Conservation (phyloP, 2,888 invertebrate species). For the Hoplodrina ambigua region DNA sequence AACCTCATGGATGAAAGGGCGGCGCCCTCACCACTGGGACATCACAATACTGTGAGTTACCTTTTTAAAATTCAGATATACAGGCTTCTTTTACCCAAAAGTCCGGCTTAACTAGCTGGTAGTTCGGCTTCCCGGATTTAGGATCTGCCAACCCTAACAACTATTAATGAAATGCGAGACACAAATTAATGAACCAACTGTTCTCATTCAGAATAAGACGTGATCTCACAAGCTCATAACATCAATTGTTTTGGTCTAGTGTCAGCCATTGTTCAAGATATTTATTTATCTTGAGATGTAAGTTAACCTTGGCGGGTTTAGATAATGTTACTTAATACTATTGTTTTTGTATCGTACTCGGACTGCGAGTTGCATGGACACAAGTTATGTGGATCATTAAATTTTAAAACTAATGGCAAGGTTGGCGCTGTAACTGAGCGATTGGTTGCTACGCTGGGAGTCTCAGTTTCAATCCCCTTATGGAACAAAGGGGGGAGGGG, state of each 20-base stretch:
- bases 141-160: not conserved
- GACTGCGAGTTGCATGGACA: not conserved
- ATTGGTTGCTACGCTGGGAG: too few species aligned
- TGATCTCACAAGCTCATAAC: constrained; percentile 49
- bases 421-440: too few species aligned
- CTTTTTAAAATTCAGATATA: too few species aligned
- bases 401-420: not conserved
- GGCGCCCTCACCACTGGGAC: too few species aligned
- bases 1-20: too few species aligned
- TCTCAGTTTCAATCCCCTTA: too few species aligned
- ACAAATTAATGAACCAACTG: constrained; percentile 10
- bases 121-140: too few species aligned
- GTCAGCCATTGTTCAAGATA: constrained; percentile 32
- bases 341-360: not conserved
- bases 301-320: constrained; percentile 32
- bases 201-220: constrained; percentile 16
- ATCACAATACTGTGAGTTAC: too few species aligned
- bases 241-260: constrained; percentile 47
- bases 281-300: constrained; percentile 13
- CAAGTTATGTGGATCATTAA: not conserved
- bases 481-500: too few species aligned
- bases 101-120: too few species aligned
- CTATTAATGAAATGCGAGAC: constrained; percentile 16
- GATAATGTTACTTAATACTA: constrained; percentile 9
- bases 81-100: too few species aligned